Base-by-base conservation (phyloP, 2,113 vertebrate species). In the Pseudolaguvia tuberculata region DNA sequence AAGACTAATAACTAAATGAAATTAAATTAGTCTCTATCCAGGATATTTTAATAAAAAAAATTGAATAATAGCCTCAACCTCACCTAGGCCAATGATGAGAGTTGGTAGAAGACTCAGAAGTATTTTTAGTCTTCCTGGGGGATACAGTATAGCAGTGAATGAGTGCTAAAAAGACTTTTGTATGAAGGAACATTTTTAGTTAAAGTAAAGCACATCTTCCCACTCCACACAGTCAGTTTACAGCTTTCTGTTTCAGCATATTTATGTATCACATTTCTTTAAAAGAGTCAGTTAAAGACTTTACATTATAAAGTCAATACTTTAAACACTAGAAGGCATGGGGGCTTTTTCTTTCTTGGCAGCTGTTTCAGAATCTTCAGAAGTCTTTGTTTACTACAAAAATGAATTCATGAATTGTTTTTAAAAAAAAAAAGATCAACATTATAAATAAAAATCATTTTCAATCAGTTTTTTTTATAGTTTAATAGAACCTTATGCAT, bases 61-160 rank as follows among this genome's bases (percentile, higher is more conserved):
- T n/a, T n/a, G n/a, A n/a, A n/a, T n/a, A n/a, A n/a, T n/a, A n/a
- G n/a, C n/a, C n/a, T n/a, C n/a, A n/a, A n/a, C 51, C 47, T 70
- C 29, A 70, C 56, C 66, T 52, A 70, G 67, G n/a, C 45, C 53
- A 70, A 25, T 70, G 29, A 58, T 52, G 12, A 76, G 21, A 18
- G 18, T 25, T 25, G 65, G 66, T 21, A 77, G 42, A 51, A 77
- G 75, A 39, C 45, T 62, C 31, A 77, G 29, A 42, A 77, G 56
- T 51, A 59, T 25, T 52, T 35, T 52, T 8, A 61, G 23, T 53
- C 57, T 62, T 50, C 57, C 66, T 77, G 67, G n/a, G 70, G 61
- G 21, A 39, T 50, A 48, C 48, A 10, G 27, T 25, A 51, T 31
- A 35, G 20, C 18, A 35, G 17, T 29, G 2, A 25, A 25, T 8